These are phyloP conservation scores for Alsophila aescularia DNA, from an alignment of 2,888 invertebrate species.

Conservation along the genomic window DNA sequence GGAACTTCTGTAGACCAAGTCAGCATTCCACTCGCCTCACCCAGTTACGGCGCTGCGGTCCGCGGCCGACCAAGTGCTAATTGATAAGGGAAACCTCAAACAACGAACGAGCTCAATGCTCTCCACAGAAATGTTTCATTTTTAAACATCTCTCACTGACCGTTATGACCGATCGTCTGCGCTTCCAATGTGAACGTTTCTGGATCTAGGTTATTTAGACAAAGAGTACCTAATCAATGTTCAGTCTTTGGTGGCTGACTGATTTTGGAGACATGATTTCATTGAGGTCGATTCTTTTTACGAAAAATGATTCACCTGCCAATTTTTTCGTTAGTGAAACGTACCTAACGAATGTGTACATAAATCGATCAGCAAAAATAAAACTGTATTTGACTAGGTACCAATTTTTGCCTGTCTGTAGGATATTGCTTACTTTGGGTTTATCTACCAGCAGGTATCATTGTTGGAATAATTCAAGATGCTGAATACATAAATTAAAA, in stretches of 20 bases:
- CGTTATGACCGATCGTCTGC: constrained; percentile 73
- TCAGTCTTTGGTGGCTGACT: constrained; percentile 1
- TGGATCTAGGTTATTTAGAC: constrained; percentile 45
- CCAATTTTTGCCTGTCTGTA: no score
- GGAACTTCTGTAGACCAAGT: constrained; percentile 60
- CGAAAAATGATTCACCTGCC: constrained; percentile 18
- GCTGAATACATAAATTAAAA: no score
- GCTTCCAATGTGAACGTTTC: constrained; percentile 33
- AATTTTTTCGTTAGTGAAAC: neutral
- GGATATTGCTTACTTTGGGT: no score
- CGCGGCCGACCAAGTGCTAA: constrained; percentile 80
- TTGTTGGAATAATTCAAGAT: no score
- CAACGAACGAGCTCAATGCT: constrained; percentile 83
- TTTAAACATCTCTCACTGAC: constrained; percentile 76
- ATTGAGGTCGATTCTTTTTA: constrained; percentile 3
- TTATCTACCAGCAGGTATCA: no score
- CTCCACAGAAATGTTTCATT: constrained; percentile 83
- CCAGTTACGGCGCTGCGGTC: constrained; percentile 83
- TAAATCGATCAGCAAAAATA: no score
- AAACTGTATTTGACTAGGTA: no score
- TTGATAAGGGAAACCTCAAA: constrained; percentile 84
- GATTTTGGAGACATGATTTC: constrained; percentile 10
- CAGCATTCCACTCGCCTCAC: constrained; percentile 78
- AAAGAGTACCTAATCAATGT: constrained; percentile 22
- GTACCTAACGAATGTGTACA: neutral